Evolutionary conservation across 2,113 vertebrate genomes (phyloP).

Genomic region (Myotis brandtii): DNA sequence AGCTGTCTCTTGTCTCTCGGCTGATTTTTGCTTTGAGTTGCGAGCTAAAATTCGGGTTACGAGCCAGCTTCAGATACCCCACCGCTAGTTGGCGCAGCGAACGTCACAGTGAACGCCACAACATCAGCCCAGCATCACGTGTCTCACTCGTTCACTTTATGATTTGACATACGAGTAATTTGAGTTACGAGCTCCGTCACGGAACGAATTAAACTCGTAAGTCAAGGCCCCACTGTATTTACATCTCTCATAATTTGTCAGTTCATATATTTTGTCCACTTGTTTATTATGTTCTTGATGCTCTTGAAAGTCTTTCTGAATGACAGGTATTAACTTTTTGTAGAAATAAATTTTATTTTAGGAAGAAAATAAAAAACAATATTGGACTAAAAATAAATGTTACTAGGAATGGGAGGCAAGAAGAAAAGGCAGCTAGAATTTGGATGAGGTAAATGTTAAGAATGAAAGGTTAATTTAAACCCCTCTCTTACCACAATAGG

Average conservation of each 20-base stretch:
- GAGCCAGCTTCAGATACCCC: too few species aligned
- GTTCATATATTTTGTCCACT: not conserved
- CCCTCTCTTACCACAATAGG: not conserved
- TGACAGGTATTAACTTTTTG: not conserved
- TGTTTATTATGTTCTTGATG: not conserved
- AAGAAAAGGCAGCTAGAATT: not conserved
- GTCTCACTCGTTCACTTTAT: too few species aligned
- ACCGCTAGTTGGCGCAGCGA: too few species aligned
- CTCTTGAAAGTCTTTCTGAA: not conserved
- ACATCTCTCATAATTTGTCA: not conserved
- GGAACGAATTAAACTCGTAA: too few species aligned
- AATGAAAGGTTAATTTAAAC: not conserved
- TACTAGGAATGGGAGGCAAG: not conserved
- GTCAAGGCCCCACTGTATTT: not conserved
- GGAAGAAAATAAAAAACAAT: not conserved
- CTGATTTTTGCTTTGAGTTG: too few species aligned
- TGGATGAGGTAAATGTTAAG: not conserved
- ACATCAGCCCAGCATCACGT: too few species aligned
- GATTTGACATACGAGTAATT: too few species aligned
- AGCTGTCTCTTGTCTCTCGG: too few species aligned
- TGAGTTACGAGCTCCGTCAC: too few species aligned
- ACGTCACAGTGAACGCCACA: too few species aligned
- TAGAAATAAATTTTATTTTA: conserved; percentile 2
- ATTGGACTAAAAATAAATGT: not conserved
- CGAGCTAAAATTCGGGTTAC: too few species aligned